Percentiles rank a stretch among this genome's conserved stretches.
Conservation (phyloP, 2,888 invertebrate genomes). For the Ischnus inquisitorius region DNA sequence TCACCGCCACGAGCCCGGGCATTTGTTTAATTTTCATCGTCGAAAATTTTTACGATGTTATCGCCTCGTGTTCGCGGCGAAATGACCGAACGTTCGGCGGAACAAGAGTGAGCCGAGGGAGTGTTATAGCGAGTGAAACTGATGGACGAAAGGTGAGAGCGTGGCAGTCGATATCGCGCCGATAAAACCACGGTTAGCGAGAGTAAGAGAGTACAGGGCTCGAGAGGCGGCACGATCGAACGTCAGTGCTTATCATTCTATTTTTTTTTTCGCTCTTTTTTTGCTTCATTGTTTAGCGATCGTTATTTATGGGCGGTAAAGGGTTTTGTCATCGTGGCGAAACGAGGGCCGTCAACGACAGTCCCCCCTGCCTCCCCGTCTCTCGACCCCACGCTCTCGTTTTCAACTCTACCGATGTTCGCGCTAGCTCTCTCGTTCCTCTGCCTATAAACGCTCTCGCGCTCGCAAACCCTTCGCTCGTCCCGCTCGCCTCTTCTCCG, state of each 20-base stretch:
- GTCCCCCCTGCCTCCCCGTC: not conserved
- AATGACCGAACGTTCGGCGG: not conserved
- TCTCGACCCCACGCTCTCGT: slow-evolving; percentile 14
- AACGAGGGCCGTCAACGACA: slow-evolving; percentile 39
- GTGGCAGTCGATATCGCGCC: slow-evolving; percentile 39
- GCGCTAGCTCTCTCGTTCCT: slow-evolving; percentile 26
- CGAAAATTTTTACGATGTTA: too few species aligned
- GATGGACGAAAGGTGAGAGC: slow-evolving; percentile 35
- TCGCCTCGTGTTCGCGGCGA: not conserved
- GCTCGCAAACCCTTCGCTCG: slow-evolving; percentile 43
- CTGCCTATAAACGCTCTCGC: slow-evolving; percentile 5
- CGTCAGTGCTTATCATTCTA: slow-evolving; percentile 53
- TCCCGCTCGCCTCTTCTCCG: slow-evolving; percentile 26
- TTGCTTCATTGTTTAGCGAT: slow-evolving; percentile 61
- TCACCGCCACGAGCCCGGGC: too few species aligned
- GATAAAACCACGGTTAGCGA: slow-evolving; percentile 38
- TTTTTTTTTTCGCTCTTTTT: slow-evolving; percentile 48
- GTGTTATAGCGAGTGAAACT: not conserved
- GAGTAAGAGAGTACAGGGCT: not conserved
- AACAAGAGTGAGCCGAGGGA: not conserved
- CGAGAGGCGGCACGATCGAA: slow-evolving; percentile 25
- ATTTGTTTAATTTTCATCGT: too few species aligned
- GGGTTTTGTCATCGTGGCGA: slow-evolving; percentile 58
- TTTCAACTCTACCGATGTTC: slow-evolving; percentile 44
- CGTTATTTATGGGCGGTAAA: slow-evolving; percentile 66